These are phyloP conservation scores for Archegozetes longisetosus DNA, from an alignment of 1,140 invertebrate genomes.

Conservation along the genomic window DNA sequence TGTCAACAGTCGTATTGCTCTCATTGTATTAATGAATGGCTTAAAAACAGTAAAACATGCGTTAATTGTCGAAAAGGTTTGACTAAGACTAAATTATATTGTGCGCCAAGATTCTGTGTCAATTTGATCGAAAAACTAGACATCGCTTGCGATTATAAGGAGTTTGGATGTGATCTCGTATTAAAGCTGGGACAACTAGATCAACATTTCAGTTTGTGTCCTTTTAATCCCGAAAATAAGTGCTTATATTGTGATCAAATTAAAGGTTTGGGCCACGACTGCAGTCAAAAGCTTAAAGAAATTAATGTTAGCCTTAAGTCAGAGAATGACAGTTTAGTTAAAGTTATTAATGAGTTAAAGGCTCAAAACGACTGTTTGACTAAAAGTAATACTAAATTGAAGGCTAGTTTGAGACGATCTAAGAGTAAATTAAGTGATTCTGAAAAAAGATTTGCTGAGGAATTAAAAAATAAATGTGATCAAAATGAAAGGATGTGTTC, in stretches of 20 bases:
- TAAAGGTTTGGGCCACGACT: neutral
- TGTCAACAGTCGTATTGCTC: neutral
- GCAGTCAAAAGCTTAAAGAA: neutral
- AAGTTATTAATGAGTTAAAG: neutral
- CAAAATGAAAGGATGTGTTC: neutral
- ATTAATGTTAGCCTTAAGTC: neutral
- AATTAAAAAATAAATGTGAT: neutral
- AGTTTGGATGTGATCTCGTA: neutral
- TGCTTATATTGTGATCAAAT: neutral
- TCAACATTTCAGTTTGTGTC: neutral
- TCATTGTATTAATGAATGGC: neutral
- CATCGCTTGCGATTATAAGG: neutral
- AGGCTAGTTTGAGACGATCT: neutral
- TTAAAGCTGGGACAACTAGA: neutral
- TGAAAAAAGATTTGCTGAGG: neutral
- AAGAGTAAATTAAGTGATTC: neutral
- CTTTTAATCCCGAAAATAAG: neutral
- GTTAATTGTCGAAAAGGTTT: neutral
- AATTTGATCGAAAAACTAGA: neutral
- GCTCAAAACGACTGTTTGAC: no score
- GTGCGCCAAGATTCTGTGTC: neutral
- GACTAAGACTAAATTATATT: neutral
- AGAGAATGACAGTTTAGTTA: no score
- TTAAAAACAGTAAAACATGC: neutral
- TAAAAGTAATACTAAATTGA: neutral